Evolutionary conservation across 2,888 invertebrate genomes (phyloP).

Genomic region (Drosophila villosipedis): DNA sequence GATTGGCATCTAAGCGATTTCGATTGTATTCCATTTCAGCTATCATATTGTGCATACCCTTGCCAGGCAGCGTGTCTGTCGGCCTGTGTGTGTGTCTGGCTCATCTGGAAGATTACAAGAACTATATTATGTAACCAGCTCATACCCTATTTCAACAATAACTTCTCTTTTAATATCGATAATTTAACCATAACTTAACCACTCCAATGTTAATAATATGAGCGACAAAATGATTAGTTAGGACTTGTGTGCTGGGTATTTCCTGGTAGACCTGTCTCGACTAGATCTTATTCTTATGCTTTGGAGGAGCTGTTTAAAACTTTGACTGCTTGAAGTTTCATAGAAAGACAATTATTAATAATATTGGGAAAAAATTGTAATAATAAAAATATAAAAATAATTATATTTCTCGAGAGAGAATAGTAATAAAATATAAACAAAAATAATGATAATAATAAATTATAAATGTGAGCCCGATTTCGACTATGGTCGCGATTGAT

Average conservation of each 20-base stretch:
- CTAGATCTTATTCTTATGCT: not conserved
- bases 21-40: not conserved
- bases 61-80: not conserved
- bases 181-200: no score
- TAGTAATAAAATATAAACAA: not conserved
- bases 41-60: not conserved
- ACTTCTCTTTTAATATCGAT: not conserved
- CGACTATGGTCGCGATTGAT: no score
- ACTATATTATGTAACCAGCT: no score
- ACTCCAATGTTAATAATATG: no score
- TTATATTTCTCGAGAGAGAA: not conserved
- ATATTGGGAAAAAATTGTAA: not conserved
- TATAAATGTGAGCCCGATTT: not conserved
- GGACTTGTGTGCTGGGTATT: not conserved
- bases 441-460: not conserved
- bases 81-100: not conserved
- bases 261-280: not conserved
- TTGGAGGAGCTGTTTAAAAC: not conserved
- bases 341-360: not conserved
- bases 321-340: not conserved
- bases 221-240: no score
- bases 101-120: not conserved
- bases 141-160: no score
- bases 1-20: not conserved
- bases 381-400: not conserved